A percentile compares a stretch with the other conserved stretches of the same genome.
Evolutionary conservation across 2,888 invertebrate species (phyloP).

Genomic region (Pammene fasciana): DNA sequence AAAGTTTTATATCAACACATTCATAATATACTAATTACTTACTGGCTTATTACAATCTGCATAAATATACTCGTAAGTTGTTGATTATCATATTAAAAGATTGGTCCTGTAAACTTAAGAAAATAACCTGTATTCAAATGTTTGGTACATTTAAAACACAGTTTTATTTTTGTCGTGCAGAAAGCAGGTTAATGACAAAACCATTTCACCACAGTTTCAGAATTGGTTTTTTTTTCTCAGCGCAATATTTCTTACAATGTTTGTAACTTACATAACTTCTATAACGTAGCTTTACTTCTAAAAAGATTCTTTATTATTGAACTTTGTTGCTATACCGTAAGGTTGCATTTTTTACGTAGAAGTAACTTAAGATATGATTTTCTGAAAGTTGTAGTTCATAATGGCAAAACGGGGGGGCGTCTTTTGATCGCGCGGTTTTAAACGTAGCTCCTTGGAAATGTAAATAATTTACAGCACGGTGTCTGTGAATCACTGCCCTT

Average conservation of each 20-base stretch:
- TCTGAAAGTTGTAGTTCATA: constrained; percentile 17
- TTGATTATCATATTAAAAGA: too few relatives aligned
- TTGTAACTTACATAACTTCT: constrained; percentile 6
- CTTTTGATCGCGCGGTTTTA: constrained; percentile 41
- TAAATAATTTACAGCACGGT: constrained; percentile 37
- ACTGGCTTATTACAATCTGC: too few relatives aligned
- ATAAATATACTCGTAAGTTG: too few relatives aligned
- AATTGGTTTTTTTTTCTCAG: constrained; percentile 33
- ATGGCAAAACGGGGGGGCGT: constrained; percentile 30
- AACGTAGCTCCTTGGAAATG: constrained; percentile 40
- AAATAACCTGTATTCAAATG: too few relatives aligned
- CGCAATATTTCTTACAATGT: constrained; percentile 37
- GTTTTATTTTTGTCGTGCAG: neutral
- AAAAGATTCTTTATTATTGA: neutral
- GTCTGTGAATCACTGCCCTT: constrained; percentile 38
- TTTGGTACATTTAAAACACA: neutral
- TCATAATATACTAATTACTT: too few relatives aligned
- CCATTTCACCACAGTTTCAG: constrained; percentile 27
- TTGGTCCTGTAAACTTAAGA: too few relatives aligned
- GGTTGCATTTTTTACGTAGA: neutral
- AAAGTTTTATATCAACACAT: too few relatives aligned
- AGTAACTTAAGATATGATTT: constrained; percentile 8
- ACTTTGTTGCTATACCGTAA: neutral
- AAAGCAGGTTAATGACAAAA: constrained; percentile 36
- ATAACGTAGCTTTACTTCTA: neutral